Evolutionary conservation across 2,888 invertebrate species (phyloP).

Genomic region (Pheosia tremula): DNA sequence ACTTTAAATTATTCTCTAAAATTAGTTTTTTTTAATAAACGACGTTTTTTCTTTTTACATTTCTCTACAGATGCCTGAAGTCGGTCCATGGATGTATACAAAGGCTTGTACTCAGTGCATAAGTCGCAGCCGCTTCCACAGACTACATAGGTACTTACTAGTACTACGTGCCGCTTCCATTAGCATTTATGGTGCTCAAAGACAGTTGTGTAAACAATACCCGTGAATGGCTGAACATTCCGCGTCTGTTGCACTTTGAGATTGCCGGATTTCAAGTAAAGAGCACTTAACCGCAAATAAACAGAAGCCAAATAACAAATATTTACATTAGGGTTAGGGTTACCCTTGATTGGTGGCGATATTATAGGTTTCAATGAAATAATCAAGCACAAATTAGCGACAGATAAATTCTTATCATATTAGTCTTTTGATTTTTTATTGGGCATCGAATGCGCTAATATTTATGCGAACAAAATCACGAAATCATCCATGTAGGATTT

Average conservation of each 20-base stretch:
- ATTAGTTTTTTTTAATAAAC: no score
- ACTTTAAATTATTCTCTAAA: no score
- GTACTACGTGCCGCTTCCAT: neutral
- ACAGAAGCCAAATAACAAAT: no score
- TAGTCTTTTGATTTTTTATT: neutral
- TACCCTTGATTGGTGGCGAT: no score
- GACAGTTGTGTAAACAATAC: constrained; percentile 4
- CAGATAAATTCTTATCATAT: neutral
- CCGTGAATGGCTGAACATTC: neutral
- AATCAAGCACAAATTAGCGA: no score
- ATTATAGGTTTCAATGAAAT: no score
- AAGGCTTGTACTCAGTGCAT: no score
- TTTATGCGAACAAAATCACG: constrained; percentile 11
- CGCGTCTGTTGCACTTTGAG: neutral
- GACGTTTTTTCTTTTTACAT: no score
- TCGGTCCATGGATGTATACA: neutral
- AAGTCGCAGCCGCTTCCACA: no score
- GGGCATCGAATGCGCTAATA: constrained; percentile 9
- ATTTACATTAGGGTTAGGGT: no score
- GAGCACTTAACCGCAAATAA: neutral
- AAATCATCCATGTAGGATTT: constrained; percentile 24
- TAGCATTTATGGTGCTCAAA: constrained; percentile 2
- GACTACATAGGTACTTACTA: no score
- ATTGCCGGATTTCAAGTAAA: neutral
- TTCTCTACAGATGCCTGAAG: neutral